Base-by-base conservation (phyloP, 2,113 vertebrate genomes). In the Ictalurus punctatus region DNA sequence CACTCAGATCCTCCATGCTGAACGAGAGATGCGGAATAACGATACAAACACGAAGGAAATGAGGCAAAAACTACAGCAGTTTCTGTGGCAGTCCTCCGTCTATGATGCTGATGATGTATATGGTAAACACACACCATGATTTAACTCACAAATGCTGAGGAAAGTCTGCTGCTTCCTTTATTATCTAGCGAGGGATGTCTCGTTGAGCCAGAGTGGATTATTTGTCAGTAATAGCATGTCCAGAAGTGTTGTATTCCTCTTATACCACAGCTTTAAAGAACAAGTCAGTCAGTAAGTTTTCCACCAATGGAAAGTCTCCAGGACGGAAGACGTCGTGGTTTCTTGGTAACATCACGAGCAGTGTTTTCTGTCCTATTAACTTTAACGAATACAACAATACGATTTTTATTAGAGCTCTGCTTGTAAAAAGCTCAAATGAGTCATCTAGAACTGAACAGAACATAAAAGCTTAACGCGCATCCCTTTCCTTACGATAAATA, bases 61-160 rank as follows among this genome's bases (percentile, higher is more conserved):
- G 84, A 94, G 92, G 86, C 69, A 85, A 10, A 95, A 93, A 90
- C 56, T 95, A 90, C 94, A 95, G 86, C 89, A 91, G 86, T 90
- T 94, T 34, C 91, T 95, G 0, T 95, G 94, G 94, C 90, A 93
- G 21, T 95, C 94, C 13, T 86, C 88, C 30, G 91, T 89, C 17
- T 95, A 94, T 34, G 86, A 94, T 21, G n/a, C 90, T 44, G 84
- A 83, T 16, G 65, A 90, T 65, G 83, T 95, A 27, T 84, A 94
- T 40, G 92, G 95, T 95, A 73, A 82, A 93, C 90, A 56, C 10
- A 86, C 58, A 63, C 67, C 54, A 34, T 54, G 14, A 48, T 2
- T 67, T 1, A 52, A 17, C 79, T 58, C 30, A n/a, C 6, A n/a
- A 61, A n/a, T 2, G 78, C 48, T 54, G 12, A n/a, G 1, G 13